Conservation (phyloP, 2,113 vertebrate species). For the Phaethon lepturus region DNA sequence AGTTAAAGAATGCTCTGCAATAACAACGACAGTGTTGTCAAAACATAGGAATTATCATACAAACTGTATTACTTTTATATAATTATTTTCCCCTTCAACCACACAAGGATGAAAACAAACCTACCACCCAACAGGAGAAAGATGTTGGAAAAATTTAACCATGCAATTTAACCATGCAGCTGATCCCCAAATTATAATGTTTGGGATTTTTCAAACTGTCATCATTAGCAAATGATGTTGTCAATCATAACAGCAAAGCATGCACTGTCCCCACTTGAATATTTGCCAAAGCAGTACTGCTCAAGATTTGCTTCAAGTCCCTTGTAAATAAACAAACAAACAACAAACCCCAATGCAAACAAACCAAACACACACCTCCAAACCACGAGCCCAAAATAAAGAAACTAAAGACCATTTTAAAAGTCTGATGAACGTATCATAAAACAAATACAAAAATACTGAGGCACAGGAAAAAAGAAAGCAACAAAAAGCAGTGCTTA, state of each 20-base stretch:
- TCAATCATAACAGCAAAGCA: background rate
- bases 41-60: background rate
- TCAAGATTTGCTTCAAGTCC: background rate
- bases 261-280: background rate
- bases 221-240: background rate
- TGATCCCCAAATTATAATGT: background rate
- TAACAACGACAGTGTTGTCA: background rate
- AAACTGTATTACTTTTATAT: background rate
- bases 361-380: background rate
- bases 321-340: background rate
- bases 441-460: background rate
- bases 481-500: background rate
- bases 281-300: background rate
- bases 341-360: background rate
- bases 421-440: background rate
- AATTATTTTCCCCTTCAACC: background rate
- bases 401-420: background rate
- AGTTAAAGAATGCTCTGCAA: background rate
- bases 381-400: background rate
- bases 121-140: background rate
- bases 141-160: background rate
- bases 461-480: background rate
- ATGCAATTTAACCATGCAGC: rapidly evolving
- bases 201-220: background rate
- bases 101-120: background rate